Base-by-base conservation (phyloP, 92 coral and sea anemone species). In the Heteractis magnifica region DNA sequence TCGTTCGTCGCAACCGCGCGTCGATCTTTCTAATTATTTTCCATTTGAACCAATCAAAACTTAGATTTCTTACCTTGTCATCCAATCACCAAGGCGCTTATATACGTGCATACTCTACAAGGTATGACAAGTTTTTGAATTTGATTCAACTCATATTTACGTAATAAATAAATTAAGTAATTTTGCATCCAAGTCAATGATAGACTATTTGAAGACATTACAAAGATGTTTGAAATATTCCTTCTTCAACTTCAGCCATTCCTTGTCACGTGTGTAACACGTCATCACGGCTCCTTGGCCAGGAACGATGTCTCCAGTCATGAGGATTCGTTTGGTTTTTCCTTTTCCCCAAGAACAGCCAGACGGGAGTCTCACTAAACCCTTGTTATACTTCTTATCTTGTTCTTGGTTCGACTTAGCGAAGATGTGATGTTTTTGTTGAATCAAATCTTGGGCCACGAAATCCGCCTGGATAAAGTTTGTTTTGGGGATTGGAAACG, bases 241-340 rank as follows among this genome's bases (percentile, higher is more conserved):
- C 26, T 49, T 68, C 72, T 75, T 60, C 73, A 84, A 4, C 2
- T 70, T 79, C 6, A 78, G 20, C 88, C 82, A 65, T 34, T 68
- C 53, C 50, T 85, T 79, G 49, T 85, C 88, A 11, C 72, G 68
- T 19, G 81, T 68, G n/a, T 60, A 78, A 70, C 88, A 85, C 62
- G 88, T 85, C 83, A 85, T 79, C 51, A 62, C 78, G 7, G 88
- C 56, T 6, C 88, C 88, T 77, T 85, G 68, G 9, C 88, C 88
- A 0, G 75, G 74, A 16, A 19, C 75, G 70, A 80, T 71, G 23
- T 80, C 75, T 34, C 83, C 83, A 48, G 83, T 70, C 8, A 85
- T 71, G 10, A 76, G 76, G 18, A 74, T 75, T 19, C 13, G 71
- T 34, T 71, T 77, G 55, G 44, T 75, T 44, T 78, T 85, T 26